Base-by-base conservation (phyloP, 2,113 vertebrate species). In the Coptodon bakossiorum region DNA sequence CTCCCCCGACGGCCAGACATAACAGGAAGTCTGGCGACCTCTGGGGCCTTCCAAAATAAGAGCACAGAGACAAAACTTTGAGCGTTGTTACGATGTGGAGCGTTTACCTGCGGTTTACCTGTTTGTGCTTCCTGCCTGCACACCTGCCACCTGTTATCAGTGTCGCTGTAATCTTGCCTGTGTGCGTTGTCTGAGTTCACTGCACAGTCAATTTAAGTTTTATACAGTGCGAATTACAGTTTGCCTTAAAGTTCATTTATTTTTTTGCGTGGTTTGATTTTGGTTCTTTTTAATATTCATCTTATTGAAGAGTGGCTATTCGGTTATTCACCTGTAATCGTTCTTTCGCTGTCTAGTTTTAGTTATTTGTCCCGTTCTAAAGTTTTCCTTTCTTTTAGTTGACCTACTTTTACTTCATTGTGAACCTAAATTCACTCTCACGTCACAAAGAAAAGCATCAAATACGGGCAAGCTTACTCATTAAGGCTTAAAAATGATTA, bases 1-100 rank as follows among this genome's bases (percentile, higher is more conserved):
- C 90, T 81, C 31, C 45, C 79, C 86, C 80, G 83, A 84, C 80
- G 50, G 76, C 71, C 84, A 93, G 92, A 94, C 93, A 94, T 89
- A 94, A 94, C 93, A 94, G 93, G 93, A 94, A 94, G 88, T 89
- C 83, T 54, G 63, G 31, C n/a, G n/a, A 82, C 68, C 50, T 53
- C 71, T 31, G 11, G 3, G 16, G 13, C 5, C 31, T 54, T 43
- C 12, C 31, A 91, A 71, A 93, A 89, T 92, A 93, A 93, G 9
- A 92, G 82, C 45, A 16, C 13, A 27, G 7, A 27, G 34, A 3
- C 8, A 1, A 45, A 57, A 40, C 24, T 29, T 10, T 6, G 12
- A 71, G 36, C 2, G n/a, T 27, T 17, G 14, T 19, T 29, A 43
- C 2, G 12, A 24, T 24, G 7, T 9, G 27, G 59, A 43, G 7